Conservation (phyloP, 2,888 invertebrate genomes). For the Lydus trimaculatus region DNA sequence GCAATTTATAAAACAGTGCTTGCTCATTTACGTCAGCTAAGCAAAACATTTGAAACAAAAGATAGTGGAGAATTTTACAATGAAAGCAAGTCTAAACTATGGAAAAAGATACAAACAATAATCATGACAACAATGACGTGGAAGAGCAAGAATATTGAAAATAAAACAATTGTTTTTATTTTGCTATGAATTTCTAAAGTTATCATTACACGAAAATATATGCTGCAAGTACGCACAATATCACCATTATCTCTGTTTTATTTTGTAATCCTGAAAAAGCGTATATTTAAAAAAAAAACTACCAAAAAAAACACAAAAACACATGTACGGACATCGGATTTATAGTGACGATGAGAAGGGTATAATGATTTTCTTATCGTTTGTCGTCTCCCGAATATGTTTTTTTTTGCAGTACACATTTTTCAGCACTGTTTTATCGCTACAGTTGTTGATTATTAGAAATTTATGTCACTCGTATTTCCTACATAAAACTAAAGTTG, state of each 20-base stretch:
- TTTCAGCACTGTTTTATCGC: background rate
- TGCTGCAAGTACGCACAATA: no score
- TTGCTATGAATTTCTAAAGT: no score
- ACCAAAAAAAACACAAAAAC: background rate
- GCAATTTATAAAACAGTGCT: constrained; percentile 9
- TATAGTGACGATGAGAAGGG: background rate
- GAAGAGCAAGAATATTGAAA: no score
- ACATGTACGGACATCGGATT: background rate
- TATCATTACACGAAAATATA: no score
- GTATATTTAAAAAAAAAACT: no score
- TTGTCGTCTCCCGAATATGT: background rate
- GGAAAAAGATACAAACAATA: background rate
- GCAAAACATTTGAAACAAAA: background rate
- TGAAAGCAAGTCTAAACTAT: background rate
- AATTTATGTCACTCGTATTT: background rate
- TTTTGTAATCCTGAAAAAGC: no score
- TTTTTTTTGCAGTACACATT: background rate
- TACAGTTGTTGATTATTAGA: background rate
- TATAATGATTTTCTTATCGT: background rate
- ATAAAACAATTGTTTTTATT: no score
- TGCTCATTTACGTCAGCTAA: background rate
- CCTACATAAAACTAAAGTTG: no score
- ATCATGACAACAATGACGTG: background rate
- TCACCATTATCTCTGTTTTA: no score
- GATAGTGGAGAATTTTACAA: background rate